These are phyloP conservation scores for Pipistrellus pipistrellus DNA, from an alignment of 2,797 vertebrate genomes.

Conservation along the genomic window DNA sequence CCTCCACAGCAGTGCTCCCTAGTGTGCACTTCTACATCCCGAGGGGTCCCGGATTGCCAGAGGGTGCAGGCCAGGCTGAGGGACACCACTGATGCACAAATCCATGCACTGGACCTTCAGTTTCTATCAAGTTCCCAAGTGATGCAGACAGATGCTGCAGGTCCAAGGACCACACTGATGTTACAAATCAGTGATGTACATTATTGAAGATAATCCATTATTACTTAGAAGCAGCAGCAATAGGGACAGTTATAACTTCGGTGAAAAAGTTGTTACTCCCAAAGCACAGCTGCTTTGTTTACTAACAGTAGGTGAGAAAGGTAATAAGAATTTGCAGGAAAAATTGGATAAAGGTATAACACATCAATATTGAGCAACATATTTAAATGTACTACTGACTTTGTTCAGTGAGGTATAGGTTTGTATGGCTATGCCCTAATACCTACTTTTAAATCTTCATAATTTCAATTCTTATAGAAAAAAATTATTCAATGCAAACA, in stretches of 20 bases:
- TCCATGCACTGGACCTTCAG: too few relatives aligned
- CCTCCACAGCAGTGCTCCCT: too few relatives aligned
- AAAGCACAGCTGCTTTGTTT: not conserved
- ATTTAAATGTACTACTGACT: slow-evolving; percentile 22
- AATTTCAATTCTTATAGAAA: slow-evolving; percentile 38
- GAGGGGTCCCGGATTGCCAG: too few relatives aligned
- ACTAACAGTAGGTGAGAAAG: not conserved
- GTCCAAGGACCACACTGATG: not conserved
- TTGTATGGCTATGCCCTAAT: not conserved
- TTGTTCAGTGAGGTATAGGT: slow-evolving; percentile 19
- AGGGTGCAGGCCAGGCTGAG: too few relatives aligned
- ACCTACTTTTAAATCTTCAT: slow-evolving; percentile 51
- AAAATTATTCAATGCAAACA: not conserved
- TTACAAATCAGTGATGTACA: not conserved
- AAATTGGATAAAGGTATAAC: not conserved
- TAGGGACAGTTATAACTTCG: not conserved
- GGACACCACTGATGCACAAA: too few relatives aligned
- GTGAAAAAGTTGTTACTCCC: not conserved
- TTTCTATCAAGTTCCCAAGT: not conserved
- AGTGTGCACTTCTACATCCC: too few relatives aligned
- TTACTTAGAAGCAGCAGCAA: not conserved
- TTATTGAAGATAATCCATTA: not conserved
- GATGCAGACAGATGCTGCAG: slow-evolving; percentile 15
- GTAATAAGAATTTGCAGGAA: not conserved
- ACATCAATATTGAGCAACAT: slow-evolving; percentile 45